Evolutionary conservation across 2,888 invertebrate genomes (phyloP).

Genomic region (Hydropsyche betteni): DNA sequence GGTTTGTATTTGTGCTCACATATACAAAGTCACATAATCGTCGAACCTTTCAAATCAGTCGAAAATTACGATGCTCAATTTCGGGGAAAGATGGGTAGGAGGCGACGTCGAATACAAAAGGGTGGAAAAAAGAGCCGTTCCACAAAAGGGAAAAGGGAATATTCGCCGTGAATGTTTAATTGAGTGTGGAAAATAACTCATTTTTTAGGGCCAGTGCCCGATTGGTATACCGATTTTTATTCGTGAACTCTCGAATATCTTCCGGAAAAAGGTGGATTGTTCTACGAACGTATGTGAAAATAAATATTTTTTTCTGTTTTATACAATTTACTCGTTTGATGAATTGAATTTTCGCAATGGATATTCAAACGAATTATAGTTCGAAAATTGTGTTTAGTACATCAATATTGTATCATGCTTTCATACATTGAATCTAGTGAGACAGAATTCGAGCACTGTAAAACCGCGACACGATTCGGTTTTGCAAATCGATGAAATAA

Average conservation of each 20-base stretch:
- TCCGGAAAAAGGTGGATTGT: neutral
- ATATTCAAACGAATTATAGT: too few relatives aligned
- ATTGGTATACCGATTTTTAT: constrained; percentile 2
- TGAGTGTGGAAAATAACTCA: constrained; percentile 45
- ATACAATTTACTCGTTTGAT: neutral
- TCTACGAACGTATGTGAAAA: constrained; percentile 1
- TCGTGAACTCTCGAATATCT: constrained; percentile 1
- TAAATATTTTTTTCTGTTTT: neutral
- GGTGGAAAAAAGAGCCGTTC: neutral
- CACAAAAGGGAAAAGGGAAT: constrained; percentile 30
- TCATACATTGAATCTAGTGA: too few relatives aligned
- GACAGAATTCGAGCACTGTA: too few relatives aligned
- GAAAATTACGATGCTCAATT: constrained; percentile 30
- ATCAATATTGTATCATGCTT: too few relatives aligned
- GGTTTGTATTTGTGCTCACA: neutral
- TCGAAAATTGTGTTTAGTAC: too few relatives aligned
- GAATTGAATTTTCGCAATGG: neutral
- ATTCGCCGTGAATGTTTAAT: constrained; percentile 41
- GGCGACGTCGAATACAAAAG: constrained; percentile 1
- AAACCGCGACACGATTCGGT: too few relatives aligned
- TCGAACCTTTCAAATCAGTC: constrained; percentile 14
- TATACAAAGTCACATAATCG: constrained; percentile 10
- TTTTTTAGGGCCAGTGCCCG: constrained; percentile 14
- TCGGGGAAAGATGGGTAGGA: constrained; percentile 16
- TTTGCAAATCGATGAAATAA: too few relatives aligned